A percentile compares a stretch with the other conserved stretches of the same genome.
phyloP scores from a whole-genome alignment of 2,888 invertebrate species.

The Eupithecia vulgata region DNA sequence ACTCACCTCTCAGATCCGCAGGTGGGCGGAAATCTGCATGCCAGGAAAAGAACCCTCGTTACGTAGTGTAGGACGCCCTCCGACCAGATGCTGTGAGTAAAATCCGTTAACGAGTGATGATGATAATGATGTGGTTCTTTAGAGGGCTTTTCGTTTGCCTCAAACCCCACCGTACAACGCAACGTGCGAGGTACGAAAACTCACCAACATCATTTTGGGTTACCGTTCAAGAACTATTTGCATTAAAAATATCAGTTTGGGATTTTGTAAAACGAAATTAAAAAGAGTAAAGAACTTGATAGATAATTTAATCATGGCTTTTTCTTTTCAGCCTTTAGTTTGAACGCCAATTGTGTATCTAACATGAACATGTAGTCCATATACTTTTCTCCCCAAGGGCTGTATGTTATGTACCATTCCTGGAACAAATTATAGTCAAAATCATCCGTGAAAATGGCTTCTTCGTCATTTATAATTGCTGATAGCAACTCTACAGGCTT shows the following conservation, averaged over 20 bases:
- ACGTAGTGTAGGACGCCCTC: too few species aligned
- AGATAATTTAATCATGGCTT: constrained; percentile 17
- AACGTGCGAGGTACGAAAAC: neutral
- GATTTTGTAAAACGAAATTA: neutral
- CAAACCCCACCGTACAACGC: too few species aligned
- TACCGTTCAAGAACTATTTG: neutral
- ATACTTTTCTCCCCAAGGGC: constrained; percentile 64
- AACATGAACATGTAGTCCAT: constrained; percentile 65
- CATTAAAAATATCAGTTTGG: neutral
- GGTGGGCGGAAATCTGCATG: too few species aligned
- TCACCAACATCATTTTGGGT: neutral
- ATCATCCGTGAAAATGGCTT: constrained; percentile 65
- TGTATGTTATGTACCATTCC: constrained; percentile 77
- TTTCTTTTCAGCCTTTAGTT: constrained; percentile 69
- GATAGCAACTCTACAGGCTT: constrained; percentile 78
- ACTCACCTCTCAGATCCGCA: too few species aligned
- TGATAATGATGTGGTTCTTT: neutral
- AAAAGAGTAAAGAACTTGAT: neutral
- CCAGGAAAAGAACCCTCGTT: too few species aligned
- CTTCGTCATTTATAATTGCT: constrained; percentile 64
- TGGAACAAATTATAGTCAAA: constrained; percentile 75
- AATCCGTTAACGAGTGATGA: neutral
- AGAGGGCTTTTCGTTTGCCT: neutral
- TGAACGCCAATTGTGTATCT: constrained; percentile 63
- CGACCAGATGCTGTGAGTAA: too few species aligned